These are phyloP conservation scores for Pimephales promelas DNA, from an alignment of 2,113 vertebrate genomes.

Conservation along the genomic window DNA sequence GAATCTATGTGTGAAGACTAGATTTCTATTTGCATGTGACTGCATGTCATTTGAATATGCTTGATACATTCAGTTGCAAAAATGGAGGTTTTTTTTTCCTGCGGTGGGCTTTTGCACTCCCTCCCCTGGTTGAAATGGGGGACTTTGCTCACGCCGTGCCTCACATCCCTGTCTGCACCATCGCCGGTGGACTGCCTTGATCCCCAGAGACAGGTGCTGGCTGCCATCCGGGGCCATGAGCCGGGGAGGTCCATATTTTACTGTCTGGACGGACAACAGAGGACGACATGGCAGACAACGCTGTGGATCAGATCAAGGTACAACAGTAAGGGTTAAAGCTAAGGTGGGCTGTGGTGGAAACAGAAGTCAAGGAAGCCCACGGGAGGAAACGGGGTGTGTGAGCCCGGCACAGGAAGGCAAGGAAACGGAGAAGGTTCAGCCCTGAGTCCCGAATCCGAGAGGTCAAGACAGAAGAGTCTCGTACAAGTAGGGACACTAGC, in stretches of 20 bases:
- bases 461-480: slow-evolving; percentile 42
- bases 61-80: slow-evolving; percentile 46
- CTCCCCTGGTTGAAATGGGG: not conserved
- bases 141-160: slow-evolving; percentile 43
- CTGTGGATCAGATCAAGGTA: slow-evolving; percentile 35
- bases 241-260: slow-evolving; percentile 54
- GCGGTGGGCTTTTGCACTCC: slow-evolving; percentile 34
- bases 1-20: slow-evolving; percentile 72
- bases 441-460: slow-evolving; percentile 45
- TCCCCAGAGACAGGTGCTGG: slow-evolving; percentile 69
- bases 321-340: slow-evolving; percentile 35
- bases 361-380: slow-evolving; percentile 56
- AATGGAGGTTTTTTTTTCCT: not conserved
- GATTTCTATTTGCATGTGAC: slow-evolving; percentile 58
- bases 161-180: slow-evolving; percentile 63
- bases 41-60: slow-evolving; percentile 59
- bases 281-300: slow-evolving; percentile 52
- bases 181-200: slow-evolving; percentile 60
- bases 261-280: slow-evolving; percentile 44
- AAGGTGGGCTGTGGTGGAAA: slow-evolving; percentile 3
- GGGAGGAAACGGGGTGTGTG: slow-evolving; percentile 72
- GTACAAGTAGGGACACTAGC: not conserved
- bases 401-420: slow-evolving; percentile 57
- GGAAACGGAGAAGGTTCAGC: slow-evolving; percentile 73
- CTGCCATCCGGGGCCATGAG: slow-evolving; percentile 44